A percentile compares a stretch with the other conserved stretches of the same genome.
Conservation (phyloP, 2,888 invertebrate genomes). For the Apamea crenata region DNA sequence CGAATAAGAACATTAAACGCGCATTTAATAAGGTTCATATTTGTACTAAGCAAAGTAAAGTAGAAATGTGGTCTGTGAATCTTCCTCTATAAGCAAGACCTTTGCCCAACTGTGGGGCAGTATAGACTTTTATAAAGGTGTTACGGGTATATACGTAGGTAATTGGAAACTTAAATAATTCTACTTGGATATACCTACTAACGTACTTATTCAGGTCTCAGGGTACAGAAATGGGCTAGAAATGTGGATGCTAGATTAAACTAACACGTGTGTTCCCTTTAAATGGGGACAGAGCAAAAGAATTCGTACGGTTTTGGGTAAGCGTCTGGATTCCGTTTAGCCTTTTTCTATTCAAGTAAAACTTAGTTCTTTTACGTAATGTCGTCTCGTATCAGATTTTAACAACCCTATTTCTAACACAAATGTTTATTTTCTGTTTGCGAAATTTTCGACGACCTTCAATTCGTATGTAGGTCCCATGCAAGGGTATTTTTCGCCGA, state of each 20-base stretch:
- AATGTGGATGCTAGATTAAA: constrained; percentile 38
- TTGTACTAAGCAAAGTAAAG: background rate
- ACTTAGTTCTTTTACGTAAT: background rate
- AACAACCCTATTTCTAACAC: background rate
- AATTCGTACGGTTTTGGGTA: background rate
- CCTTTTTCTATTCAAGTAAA: constrained; percentile 23
- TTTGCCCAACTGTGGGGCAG: background rate
- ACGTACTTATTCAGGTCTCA: constrained; percentile 35
- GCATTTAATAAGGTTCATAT: background rate
- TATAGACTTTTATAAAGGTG: background rate
- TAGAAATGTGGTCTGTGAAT: background rate
- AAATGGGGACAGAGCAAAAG: background rate
- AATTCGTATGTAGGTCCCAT: background rate
- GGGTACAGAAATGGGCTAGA: constrained; percentile 25
- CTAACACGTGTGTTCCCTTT: constrained; percentile 12
- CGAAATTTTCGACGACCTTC: background rate
- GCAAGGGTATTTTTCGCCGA: background rate
- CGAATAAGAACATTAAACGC: background rate
- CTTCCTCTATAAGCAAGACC: background rate
- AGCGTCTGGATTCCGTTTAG: background rate
- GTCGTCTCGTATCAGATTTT: constrained; percentile 9
- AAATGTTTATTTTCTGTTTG: background rate
- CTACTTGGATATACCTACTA: constrained; percentile 39
- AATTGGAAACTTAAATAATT: constrained; percentile 40
- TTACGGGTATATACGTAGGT: constrained; percentile 7